phyloP scores from a whole-genome alignment of 2,113 vertebrate genomes.

The Talpa occidentalis region DNA sequence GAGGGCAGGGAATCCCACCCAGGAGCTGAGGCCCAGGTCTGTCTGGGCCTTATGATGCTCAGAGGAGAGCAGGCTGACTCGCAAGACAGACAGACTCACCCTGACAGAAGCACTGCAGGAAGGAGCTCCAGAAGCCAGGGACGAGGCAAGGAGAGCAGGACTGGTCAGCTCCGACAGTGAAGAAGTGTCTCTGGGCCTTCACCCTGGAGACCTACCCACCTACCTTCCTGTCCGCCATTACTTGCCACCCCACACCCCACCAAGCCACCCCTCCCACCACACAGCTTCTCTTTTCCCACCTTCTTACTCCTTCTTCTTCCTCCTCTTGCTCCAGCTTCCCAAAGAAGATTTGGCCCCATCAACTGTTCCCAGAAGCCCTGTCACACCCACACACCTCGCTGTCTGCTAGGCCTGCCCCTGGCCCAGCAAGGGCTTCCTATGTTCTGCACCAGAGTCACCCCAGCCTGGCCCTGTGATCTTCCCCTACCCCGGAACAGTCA shows the following conservation, averaged over 20 bases:
- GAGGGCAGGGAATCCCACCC: not conserved
- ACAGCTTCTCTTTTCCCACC: not conserved
- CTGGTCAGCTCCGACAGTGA: not conserved
- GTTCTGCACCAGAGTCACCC: not conserved
- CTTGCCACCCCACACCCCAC: not conserved
- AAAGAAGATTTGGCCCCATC: not conserved
- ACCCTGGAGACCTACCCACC: not conserved
- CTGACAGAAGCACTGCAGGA: fast-evolving
- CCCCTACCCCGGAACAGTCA: not conserved
- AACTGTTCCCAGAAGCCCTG: not conserved
- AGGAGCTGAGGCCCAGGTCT: not conserved
- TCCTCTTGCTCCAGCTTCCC: not conserved
- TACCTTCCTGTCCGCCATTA: too few species aligned
- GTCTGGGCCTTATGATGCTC: not conserved
- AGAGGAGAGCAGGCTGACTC: not conserved
- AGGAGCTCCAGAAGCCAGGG: not conserved
- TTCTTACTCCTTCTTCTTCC: not conserved
- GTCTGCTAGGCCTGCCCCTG: not conserved
- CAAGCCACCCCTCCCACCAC: not conserved
- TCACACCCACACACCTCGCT: not conserved
- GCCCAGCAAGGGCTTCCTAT: not conserved
- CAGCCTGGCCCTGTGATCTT: not conserved
- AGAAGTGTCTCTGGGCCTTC: not conserved
- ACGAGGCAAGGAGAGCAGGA: not conserved
- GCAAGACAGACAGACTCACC: not conserved